Base-by-base conservation (phyloP, 1,140 invertebrate species). In the Aphaenogaster floridana region DNA sequence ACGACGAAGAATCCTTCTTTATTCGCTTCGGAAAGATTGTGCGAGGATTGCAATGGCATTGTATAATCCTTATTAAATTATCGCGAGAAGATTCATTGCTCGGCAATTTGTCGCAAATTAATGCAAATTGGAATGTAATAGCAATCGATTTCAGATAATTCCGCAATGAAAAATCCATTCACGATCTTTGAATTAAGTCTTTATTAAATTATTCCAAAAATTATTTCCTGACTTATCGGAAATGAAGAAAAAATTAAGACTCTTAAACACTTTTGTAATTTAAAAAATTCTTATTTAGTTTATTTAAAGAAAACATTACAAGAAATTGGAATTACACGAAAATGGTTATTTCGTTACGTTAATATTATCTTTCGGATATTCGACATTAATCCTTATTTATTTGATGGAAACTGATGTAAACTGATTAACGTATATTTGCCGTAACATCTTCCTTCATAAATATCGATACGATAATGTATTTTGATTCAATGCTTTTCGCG, bases 1-100 rank as follows among this genome's bases (percentile, higher is more conserved):
- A 28, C 34, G 63, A n/a, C 17, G 17, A 52, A 28, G 5, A 21
- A 48, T 64, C 21, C 15, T 80, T 15, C 42, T 34, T 50, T 39
- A 50, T 61, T 61, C 39, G 15, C 39, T 13, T 71, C 13, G n/a
- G 8, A 15, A 45, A 9, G 21, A 83, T 48, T 36, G 11, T 15
- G 42, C 0, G 1, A 45, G 28, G 6, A 45, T 36, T 2, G 17
- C 2, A 81, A 69, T 15, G 8, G 15, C 68, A 59, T 83, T 59
- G 7, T 28, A 39, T 42, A 17, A 83, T 45, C 42, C 28, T 48
- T 36, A 83, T 83, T 39, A 45, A 72, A 83, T 74, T 48, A 72
- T 34, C 7, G n/a, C n/a, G 11, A 54, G 34, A 28, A n/a, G 13
- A 80, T 57, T 42, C 7, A 42, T 69, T 79, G 1, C 4, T 9